Evolutionary conservation across 2,113 vertebrate species (phyloP).

Genomic region (Leptocoma aspasia): DNA sequence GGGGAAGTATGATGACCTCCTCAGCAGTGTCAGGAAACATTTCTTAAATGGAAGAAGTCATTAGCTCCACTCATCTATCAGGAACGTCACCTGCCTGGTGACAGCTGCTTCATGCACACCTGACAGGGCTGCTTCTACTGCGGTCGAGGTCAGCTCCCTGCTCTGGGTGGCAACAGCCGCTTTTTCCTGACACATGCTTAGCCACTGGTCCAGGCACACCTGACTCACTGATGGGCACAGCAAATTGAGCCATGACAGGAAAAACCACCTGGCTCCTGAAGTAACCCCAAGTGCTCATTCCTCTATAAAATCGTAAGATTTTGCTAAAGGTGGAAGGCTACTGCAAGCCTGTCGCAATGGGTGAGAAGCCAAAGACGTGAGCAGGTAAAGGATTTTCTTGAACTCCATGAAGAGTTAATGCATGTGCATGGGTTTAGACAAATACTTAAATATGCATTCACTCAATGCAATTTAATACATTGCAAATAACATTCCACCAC

Average conservation of each 20-base stretch:
- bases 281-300: not conserved
- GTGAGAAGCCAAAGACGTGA: not conserved
- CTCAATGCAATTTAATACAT: not conserved
- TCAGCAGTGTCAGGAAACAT: not conserved
- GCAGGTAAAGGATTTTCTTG: not conserved
- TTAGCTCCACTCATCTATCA: not conserved
- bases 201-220: not conserved
- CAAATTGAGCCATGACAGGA: not conserved
- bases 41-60: slow-evolving; percentile 16
- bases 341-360: fast-evolving
- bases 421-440: not conserved
- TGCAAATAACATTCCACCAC: not conserved
- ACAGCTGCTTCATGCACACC: not conserved
- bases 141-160: not conserved
- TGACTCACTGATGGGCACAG: not conserved
- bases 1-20: not conserved
- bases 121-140: not conserved
- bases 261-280: not conserved
- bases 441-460: not conserved
- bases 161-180: not conserved
- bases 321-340: not conserved
- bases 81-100: not conserved
- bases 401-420: not conserved
- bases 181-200: not conserved
- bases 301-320: not conserved